Evolutionary conservation across 2,113 vertebrate genomes (phyloP).

Genomic region (Charina bottae): DNA sequence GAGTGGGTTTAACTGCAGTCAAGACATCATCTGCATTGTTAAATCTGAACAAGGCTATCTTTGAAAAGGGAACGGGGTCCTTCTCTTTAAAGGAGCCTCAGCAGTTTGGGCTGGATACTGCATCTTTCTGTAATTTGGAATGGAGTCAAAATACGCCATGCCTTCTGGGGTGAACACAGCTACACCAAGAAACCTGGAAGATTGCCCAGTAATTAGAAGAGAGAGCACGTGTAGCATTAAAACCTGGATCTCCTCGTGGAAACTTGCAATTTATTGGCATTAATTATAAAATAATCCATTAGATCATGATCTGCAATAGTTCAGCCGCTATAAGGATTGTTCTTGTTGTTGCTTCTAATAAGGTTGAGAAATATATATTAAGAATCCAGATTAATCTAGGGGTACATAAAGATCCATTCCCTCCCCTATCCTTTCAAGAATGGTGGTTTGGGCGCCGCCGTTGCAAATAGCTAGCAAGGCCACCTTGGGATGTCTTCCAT

Average conservation of each 20-base stretch:
- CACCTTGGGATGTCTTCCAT: not conserved
- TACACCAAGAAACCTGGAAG: not conserved
- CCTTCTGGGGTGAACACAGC: not conserved
- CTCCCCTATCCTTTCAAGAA: conserved; percentile 33
- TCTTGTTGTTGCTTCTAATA: conserved; percentile 68
- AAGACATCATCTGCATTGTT: not conserved
- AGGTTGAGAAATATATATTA: conserved; percentile 64
- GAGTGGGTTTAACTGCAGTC: not conserved
- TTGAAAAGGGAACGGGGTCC: not conserved
- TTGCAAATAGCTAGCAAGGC: not conserved
- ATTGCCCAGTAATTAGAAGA: conserved; percentile 32
- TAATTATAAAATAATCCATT: conserved; percentile 75
- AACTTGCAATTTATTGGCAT: conserved; percentile 74
- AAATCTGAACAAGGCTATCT: not conserved
- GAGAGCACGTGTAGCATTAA: conserved; percentile 63
- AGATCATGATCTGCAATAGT: conserved; percentile 72
- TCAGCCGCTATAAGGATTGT: conserved; percentile 65
- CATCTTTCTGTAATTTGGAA: not conserved
- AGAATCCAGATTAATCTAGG: conserved; percentile 65
- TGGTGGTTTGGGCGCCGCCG: conserved; percentile 34
- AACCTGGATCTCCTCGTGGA: conserved; percentile 71
- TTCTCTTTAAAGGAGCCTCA: not conserved
- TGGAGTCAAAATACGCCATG: not conserved
- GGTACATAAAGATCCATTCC: conserved; percentile 52
- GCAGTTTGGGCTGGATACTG: not conserved